A percentile compares a stretch with the other conserved stretches of the same genome.
Conservation (phyloP, 2,113 vertebrate genomes). For the Pachyramphus minor region DNA sequence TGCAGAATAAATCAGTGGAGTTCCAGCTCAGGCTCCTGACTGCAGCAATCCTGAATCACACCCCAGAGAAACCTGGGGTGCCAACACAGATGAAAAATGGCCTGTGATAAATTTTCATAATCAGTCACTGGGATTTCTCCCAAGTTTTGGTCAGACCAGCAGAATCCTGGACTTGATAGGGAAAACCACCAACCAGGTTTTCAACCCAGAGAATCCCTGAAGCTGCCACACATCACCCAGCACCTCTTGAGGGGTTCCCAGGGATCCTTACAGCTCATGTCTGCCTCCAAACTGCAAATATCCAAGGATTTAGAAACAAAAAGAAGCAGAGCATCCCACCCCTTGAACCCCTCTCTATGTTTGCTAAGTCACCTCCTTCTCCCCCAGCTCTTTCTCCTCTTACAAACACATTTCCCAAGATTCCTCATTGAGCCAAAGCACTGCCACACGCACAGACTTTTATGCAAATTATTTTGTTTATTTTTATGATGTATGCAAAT, state of each 20-base stretch:
- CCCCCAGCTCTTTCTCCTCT: not conserved
- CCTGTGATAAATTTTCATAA: not conserved
- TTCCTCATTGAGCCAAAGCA: not conserved
- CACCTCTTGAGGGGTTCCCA: not conserved
- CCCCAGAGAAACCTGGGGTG: not conserved
- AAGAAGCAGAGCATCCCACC: not conserved
- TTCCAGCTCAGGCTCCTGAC: not conserved
- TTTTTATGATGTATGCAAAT: slow-evolving; percentile 64
- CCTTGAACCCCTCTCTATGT: not conserved
- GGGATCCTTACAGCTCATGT: not conserved
- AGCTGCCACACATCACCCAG: not conserved
- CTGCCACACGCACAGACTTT: not conserved
- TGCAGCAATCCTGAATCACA: not conserved
- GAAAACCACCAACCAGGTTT: not conserved
- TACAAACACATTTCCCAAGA: not conserved
- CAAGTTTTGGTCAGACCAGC: not conserved
- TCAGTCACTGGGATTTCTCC: not conserved
- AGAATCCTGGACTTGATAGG: not conserved
- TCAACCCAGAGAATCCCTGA: not conserved
- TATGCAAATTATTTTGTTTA: slow-evolving; percentile 63
- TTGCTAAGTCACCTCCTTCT: not conserved
- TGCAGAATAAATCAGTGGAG: not conserved
- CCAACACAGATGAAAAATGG: not conserved
- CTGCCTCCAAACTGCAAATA: not conserved
- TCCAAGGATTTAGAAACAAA: not conserved